phyloP scores from a whole-genome alignment of 2,888 invertebrate genomes.

The Erebia epiphron region DNA sequence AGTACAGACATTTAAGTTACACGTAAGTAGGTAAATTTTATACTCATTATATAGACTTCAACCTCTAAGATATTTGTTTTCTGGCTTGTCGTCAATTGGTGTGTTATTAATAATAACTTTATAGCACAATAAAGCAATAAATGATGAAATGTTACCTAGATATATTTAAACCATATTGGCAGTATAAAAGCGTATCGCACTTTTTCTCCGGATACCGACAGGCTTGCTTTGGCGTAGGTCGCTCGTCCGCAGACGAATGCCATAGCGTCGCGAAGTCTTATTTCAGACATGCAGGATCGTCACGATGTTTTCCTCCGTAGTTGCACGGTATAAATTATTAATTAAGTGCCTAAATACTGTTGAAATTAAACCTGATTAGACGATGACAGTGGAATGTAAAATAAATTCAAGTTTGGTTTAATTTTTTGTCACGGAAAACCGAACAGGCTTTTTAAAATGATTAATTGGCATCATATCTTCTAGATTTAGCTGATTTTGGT shows the following conservation, averaged over 20 bases:
- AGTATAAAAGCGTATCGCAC: slow-evolving; percentile 5
- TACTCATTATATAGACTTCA: no score
- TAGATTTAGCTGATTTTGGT: no score
- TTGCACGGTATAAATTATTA: slow-evolving; percentile 26
- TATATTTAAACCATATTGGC: slow-evolving; percentile 5
- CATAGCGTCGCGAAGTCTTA: slow-evolving; percentile 22
- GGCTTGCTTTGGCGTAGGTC: slow-evolving; percentile 19
- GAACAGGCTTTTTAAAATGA: background rate
- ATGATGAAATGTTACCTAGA: background rate
- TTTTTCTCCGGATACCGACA: slow-evolving; percentile 15
- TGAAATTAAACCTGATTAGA: background rate
- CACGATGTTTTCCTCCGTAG: slow-evolving; percentile 17
- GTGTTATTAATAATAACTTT: no score
- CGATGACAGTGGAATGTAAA: background rate
- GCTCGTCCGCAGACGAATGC: slow-evolving; percentile 15
- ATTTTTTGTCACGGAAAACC: no score
- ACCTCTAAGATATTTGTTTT: background rate
- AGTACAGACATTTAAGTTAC: no score
- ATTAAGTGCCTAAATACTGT: slow-evolving; percentile 24
- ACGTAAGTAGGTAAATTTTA: no score
- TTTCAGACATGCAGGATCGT: slow-evolving; percentile 39
- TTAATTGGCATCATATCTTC: no score
- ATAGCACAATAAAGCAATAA: slow-evolving; percentile 5
- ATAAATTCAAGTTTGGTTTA: background rate
- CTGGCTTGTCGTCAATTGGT: background rate